Evolutionary conservation across 2,888 invertebrate genomes (phyloP).

Genomic region (Philopedon plagiatum): DNA sequence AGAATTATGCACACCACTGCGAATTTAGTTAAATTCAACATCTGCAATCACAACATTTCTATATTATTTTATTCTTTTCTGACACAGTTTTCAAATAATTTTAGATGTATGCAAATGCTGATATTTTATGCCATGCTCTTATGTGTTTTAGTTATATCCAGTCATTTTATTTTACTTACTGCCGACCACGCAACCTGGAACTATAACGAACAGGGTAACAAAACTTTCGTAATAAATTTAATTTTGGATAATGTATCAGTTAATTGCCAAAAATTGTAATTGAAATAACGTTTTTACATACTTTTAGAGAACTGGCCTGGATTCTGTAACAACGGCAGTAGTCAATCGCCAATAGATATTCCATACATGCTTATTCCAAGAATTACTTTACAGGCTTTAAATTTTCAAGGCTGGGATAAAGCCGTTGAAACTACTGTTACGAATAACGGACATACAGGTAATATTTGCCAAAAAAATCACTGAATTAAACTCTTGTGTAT

Average conservation of each 20-base stretch:
- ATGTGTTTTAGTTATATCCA: not conserved
- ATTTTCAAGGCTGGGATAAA: not conserved
- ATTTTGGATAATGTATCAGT: not conserved
- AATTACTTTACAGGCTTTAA: not conserved
- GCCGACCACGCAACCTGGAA: not conserved
- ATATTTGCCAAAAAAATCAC: not conserved
- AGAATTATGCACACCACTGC: no score
- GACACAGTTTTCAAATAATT: no score
- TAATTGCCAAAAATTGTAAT: not conserved
- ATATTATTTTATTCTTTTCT: no score
- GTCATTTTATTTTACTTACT: not conserved
- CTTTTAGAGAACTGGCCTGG: constrained; percentile 15
- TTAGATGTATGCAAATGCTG: no score
- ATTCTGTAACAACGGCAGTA: not conserved
- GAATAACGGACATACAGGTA: constrained; percentile 8
- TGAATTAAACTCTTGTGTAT: no score
- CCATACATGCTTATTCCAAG: no score
- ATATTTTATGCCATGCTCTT: not conserved
- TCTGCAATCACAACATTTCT: no score
- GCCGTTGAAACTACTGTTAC: not conserved
- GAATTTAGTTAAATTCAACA: no score
- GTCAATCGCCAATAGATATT: constrained; percentile 2
- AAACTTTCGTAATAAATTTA: no score
- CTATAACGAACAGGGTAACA: not conserved
- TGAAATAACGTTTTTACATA: constrained; percentile 51